These are phyloP conservation scores for Taurulus bubalis DNA, from an alignment of 2,113 vertebrate species.

Conservation along the genomic window DNA sequence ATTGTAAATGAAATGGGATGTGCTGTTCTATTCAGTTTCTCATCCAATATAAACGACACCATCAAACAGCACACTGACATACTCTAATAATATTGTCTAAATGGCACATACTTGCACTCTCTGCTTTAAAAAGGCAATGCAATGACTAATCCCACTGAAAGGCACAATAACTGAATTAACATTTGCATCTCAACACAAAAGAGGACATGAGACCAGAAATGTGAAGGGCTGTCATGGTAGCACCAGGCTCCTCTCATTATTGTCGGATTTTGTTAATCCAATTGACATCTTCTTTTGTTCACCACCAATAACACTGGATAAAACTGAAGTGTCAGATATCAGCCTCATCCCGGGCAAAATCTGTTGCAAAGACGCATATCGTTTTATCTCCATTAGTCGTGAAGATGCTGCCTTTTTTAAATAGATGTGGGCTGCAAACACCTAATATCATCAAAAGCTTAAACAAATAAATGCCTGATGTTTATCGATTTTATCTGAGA, in stretches of 20 bases:
- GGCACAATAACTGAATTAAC: constrained; percentile 34
- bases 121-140: constrained; percentile 51
- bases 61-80: constrained; percentile 27
- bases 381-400: neutral
- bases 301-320: neutral
- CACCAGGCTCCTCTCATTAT: neutral
- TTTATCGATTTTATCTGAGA: constrained; percentile 26
- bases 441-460: neutral
- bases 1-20: constrained; percentile 21
- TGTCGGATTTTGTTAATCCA: neutral
- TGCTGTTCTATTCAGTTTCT: constrained; percentile 3
- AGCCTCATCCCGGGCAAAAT: neutral
- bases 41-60: constrained; percentile 4
- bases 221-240: constrained; percentile 8
- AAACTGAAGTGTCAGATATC: constrained; percentile 5
- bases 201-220: constrained; percentile 2
- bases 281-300: neutral
- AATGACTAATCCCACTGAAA: constrained; percentile 55
- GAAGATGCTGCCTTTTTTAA: neutral
- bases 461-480: constrained; percentile 19
- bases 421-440: constrained; percentile 9
- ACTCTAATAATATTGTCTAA: constrained; percentile 36
- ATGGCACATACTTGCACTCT: constrained; percentile 15
- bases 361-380: neutral
- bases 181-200: constrained; percentile 29